phyloP scores from a whole-genome alignment of 2,888 invertebrate genomes.

The Piscicola geometra region DNA sequence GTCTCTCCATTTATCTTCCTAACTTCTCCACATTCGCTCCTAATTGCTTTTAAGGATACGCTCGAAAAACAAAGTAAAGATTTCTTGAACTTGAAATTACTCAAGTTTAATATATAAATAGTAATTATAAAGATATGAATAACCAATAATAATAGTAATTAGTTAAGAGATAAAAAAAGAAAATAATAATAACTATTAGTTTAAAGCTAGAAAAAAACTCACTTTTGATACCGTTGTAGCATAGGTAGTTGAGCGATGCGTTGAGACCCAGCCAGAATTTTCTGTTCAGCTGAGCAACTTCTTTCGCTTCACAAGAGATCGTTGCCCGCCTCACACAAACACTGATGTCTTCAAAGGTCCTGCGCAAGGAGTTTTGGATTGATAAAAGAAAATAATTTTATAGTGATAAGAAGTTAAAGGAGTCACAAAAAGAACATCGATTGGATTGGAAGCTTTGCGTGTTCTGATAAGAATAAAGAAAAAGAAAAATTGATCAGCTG shows the following conservation, averaged over 20 bases:
- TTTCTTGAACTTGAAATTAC: too few relatives aligned
- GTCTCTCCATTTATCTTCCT: too few relatives aligned
- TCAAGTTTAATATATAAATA: too few relatives aligned
- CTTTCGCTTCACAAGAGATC: neutral
- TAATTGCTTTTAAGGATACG: too few relatives aligned
- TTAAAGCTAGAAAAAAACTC: neutral
- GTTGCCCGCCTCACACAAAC: conserved; percentile 22
- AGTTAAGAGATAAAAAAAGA: too few relatives aligned
- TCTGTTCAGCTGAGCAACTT: neutral
- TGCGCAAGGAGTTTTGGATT: neutral
- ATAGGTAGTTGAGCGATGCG: conserved; percentile 7
- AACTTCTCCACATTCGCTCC: too few relatives aligned
- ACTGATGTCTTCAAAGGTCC: conserved; percentile 21
- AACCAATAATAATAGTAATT: too few relatives aligned
- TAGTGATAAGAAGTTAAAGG: neutral
- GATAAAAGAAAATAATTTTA: neutral
- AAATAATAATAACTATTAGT: too few relatives aligned
- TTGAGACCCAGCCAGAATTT: conserved; percentile 15
- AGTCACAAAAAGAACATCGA: neutral
- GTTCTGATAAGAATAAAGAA: neutral
- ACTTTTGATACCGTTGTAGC: conserved; percentile 22
- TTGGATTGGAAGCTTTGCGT: neutral
- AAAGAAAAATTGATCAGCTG: too few relatives aligned
- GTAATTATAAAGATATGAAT: too few relatives aligned
- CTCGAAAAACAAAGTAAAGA: too few relatives aligned